These are phyloP conservation scores for Yponomeuta plumbellus DNA, from an alignment of 2,888 invertebrate species.

Conservation along the genomic window DNA sequence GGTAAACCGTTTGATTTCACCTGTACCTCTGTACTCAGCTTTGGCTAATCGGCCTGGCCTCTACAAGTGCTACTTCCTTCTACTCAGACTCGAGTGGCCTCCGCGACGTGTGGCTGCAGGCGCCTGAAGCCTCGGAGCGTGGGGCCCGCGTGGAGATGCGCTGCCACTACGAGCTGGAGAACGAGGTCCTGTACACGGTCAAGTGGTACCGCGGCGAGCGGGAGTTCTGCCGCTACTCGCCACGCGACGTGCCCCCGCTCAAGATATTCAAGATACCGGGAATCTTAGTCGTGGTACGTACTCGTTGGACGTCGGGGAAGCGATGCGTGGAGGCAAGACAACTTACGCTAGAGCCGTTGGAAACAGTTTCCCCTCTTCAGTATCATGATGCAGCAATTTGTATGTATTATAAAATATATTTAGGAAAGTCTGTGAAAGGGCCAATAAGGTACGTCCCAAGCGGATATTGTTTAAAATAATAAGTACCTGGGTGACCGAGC, in stretches of 20 bases:
- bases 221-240: conserved; percentile 81
- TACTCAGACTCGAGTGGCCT: conserved; percentile 34
- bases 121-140: conserved; percentile 80
- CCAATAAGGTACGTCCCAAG: no score
- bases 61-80: neutral
- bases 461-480: no score
- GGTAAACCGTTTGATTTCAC: no score
- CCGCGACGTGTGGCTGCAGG: conserved; percentile 79
- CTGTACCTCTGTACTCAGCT: no score
- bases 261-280: conserved; percentile 80
- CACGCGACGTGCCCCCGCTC: conserved; percentile 78
- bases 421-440: no score
- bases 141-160: conserved; percentile 79
- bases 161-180: conserved; percentile 80
- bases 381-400: no score
- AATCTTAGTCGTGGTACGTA: conserved; percentile 78
- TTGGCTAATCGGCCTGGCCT: no score
- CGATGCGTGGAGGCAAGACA: no score
- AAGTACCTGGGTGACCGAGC: no score
- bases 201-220: conserved; percentile 81
- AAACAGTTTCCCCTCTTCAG: no score
- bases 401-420: no score
- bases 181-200: conserved; percentile 80
- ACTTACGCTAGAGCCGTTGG: no score
- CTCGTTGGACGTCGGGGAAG: neutral